Conservation (phyloP, 2,113 vertebrate genomes). For the Willisornis vidua region DNA sequence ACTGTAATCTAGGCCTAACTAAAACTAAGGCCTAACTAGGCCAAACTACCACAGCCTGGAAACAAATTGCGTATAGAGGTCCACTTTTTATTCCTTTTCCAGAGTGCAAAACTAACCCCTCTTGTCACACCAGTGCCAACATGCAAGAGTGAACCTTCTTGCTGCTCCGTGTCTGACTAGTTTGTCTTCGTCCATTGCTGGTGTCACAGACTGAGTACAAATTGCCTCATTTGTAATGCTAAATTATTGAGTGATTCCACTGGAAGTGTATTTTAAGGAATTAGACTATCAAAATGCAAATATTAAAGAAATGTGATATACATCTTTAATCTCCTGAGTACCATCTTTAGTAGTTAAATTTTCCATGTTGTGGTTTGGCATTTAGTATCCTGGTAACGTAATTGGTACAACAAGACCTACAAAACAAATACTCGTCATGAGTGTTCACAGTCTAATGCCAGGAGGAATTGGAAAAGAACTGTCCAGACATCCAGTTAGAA, state of each 20-base stretch:
- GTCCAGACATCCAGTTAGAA: slow-evolving; percentile 6
- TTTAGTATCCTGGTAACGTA: slow-evolving; percentile 74
- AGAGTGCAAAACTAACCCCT: background rate
- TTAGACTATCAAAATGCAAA: background rate
- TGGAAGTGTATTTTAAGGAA: background rate
- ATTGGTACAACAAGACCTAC: slow-evolving; percentile 57
- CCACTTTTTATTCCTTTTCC: background rate
- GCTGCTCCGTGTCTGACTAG: background rate
- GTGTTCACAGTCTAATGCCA: slow-evolving; percentile 24
- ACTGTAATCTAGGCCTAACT: background rate
- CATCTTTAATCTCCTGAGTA: background rate
- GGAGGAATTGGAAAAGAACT: slow-evolving; percentile 26
- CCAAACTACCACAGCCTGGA: background rate
- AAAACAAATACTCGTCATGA: slow-evolving; percentile 44
- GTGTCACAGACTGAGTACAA: background rate
- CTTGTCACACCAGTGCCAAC: background rate
- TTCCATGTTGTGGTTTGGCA: slow-evolving; percentile 54
- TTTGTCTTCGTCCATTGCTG: background rate
- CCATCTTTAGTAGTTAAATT: background rate
- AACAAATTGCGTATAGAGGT: background rate
- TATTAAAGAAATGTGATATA: background rate
- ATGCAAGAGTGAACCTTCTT: background rate
- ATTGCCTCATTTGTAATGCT: background rate
- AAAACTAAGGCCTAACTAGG: no score
- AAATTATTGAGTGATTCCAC: background rate